phyloP scores from a whole-genome alignment of 2,797 vertebrate species.

The Sebastes diploproa region DNA sequence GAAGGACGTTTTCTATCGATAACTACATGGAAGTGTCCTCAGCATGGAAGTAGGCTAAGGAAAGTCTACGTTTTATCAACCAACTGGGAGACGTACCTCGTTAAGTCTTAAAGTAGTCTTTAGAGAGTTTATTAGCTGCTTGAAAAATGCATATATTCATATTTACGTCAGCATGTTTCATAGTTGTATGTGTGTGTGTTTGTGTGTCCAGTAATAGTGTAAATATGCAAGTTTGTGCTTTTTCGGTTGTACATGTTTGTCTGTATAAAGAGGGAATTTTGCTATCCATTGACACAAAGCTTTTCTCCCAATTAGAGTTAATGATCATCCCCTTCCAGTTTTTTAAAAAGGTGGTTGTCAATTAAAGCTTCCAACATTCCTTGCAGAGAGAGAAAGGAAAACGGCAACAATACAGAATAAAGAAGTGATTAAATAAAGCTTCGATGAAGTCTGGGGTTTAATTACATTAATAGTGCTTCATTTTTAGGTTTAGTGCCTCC shows the following conservation, averaged over 20 bases:
- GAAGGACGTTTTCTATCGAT: not conserved
- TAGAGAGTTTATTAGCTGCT: not conserved
- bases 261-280: not conserved
- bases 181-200: not conserved
- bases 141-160: constrained; percentile 8
- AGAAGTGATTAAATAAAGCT: constrained; percentile 4
- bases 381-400: not conserved
- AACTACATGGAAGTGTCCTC: not conserved
- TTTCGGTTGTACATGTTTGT: not conserved
- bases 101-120: not conserved
- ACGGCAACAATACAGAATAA: not conserved
- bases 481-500: not conserved
- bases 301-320: constrained; percentile 5
- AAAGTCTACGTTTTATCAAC: not conserved
- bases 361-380: not conserved
- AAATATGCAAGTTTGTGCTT: not conserved
- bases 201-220: not conserved
- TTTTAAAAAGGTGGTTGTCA: constrained; percentile 14
- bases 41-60: not conserved
- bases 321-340: constrained; percentile 7
- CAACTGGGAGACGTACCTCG: not conserved
- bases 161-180: constrained; percentile 4
- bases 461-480: not conserved
- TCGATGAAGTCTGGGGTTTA: not conserved
- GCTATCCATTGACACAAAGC: not conserved